phyloP scores from a whole-genome alignment of 2,888 invertebrate genomes.

The Ennomos erosarius region DNA sequence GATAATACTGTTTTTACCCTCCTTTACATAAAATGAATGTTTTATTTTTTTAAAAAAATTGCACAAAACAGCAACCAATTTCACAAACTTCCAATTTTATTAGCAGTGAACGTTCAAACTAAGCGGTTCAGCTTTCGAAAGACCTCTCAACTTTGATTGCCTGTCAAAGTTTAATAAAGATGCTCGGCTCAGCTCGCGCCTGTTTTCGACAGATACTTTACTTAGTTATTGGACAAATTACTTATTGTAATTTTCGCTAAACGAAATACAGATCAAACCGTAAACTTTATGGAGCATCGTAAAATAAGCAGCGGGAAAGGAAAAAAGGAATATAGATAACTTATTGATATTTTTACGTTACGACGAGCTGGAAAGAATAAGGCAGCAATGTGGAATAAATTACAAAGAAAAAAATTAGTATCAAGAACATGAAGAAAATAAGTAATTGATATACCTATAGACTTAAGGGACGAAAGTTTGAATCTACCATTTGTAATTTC shows the following conservation, averaged over 20 bases:
- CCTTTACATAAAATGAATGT: constrained; percentile 1
- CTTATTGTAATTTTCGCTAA: constrained; percentile 18
- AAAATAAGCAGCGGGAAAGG: constrained; percentile 2
- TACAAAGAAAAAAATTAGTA: not conserved
- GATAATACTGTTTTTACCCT: constrained; percentile 3
- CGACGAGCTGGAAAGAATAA: not conserved
- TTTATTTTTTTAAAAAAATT: too few species aligned
- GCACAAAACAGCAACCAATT: not conserved
- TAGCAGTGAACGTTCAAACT: constrained; percentile 2
- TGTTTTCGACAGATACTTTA: constrained; percentile 42
- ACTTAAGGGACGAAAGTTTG: too few species aligned
- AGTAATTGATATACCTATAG: too few species aligned
- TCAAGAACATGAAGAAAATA: too few species aligned
- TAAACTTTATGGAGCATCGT: constrained; percentile 13
- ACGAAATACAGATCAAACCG: constrained; percentile 1
- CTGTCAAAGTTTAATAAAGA: constrained; percentile 49
- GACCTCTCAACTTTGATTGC: constrained; percentile 50
- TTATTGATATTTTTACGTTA: constrained; percentile 4
- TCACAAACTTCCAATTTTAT: constrained; percentile 14
- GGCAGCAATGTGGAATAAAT: not conserved
- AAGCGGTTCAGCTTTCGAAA: constrained; percentile 9
- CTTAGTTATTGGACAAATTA: constrained; percentile 23
- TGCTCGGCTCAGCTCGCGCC: constrained; percentile 27
- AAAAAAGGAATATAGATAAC: constrained; percentile 4
- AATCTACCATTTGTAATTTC: too few species aligned